Base-by-base conservation (phyloP, 2,888 invertebrate species). In the Tiliacea citrago region DNA sequence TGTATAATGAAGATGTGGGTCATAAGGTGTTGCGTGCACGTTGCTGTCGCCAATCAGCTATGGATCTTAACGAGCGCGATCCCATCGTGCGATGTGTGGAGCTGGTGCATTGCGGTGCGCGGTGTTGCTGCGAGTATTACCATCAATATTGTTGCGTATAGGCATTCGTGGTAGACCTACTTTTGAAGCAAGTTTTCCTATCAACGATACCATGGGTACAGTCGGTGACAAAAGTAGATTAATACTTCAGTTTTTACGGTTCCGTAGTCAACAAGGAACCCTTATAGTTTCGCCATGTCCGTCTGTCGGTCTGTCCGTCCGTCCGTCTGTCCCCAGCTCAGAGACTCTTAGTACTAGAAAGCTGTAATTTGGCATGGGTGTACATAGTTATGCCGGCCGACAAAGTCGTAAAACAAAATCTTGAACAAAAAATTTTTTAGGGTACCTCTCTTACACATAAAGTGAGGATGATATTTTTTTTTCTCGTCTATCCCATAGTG, bases 11-110 rank as follows among this genome's bases (percentile, higher is more conserved):
- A 73, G 74, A 77, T 77, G 45, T 74, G 73, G 83, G 83, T 81
- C 70, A 76, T 66, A 67, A 78, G 83, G 76, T 60, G 72, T 83
- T 73, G 84, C 74, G 86, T 83, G 86, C 69, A 13, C 13, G 74
- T 49, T 58, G 73, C 76, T 83, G 83, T 85, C 86, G 86, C 83
- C 83, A 78, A 85, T 85, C 86, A 68, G 70, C 83, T 62, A 63
- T 73, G 60, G 73, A 81, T 83, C 80, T 81, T 75, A 81, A 85
- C 84, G 84, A 83, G 75, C 77, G 74, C 62, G 82, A 83, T 81
- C 42, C 84, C 84, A 75, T 77, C 83, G 74, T 55, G 57, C 16
- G 70, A 47, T 58, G 78, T 68, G 57, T 73, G 76, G 55, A 51
- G 53, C 51, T 79, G 85, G 69, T 85, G 84, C 84, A 85, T 61